phyloP scores from a whole-genome alignment of 2,113 vertebrate genomes.

The Pyrgilauda ruficollis region DNA sequence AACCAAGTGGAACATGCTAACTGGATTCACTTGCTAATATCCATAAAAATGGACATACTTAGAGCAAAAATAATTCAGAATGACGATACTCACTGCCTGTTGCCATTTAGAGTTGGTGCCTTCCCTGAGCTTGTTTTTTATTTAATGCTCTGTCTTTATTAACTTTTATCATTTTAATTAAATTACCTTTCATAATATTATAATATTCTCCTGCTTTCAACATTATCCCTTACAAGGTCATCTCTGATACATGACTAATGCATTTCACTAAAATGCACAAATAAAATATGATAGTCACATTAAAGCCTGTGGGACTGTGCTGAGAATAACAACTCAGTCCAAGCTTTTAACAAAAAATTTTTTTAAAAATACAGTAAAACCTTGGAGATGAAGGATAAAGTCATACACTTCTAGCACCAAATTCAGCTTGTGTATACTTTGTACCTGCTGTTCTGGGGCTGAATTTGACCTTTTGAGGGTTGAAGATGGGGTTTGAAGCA shows the following conservation, averaged over 20 bases:
- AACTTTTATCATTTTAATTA: conserved; percentile 46
- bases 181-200: conserved; percentile 1
- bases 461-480: conserved; percentile 17
- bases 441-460: conserved; percentile 9
- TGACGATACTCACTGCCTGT: not conserved
- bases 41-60: not conserved
- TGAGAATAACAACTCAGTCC: conserved; percentile 30
- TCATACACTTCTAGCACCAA: conserved; percentile 14
- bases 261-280: conserved; percentile 36
- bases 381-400: conserved; percentile 38
- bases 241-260: conserved; percentile 2
- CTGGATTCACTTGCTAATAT: not conserved
- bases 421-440: conserved; percentile 1
- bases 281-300: conserved; percentile 36
- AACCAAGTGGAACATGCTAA: not conserved
- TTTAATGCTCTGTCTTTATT: conserved; percentile 28
- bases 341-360: not conserved
- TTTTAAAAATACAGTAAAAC: not conserved
- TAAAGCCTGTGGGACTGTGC: conserved; percentile 27
- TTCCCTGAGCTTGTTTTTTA: conserved; percentile 12
- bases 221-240: conserved; percentile 34
- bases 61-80: not conserved
- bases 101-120: not conserved
- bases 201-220: not conserved
- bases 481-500: not conserved